phyloP scores from a whole-genome alignment of 2,797 vertebrate genomes.

The Phrynocephalus guinanensis region DNA sequence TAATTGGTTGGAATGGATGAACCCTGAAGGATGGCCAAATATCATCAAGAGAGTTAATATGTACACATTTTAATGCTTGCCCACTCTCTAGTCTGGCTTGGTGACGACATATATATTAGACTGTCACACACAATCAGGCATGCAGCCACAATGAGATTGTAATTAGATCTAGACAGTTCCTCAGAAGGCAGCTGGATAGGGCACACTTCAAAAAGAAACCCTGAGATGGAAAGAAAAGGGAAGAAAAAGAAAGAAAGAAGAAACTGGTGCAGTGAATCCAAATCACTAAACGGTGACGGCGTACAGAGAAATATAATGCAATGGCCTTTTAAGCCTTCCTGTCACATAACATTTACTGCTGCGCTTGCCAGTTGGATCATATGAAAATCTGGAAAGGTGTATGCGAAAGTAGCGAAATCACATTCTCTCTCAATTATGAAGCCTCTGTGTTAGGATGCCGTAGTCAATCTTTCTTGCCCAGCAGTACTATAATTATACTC shows the following conservation, averaged over 20 bases:
- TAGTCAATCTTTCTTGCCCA: constrained; percentile 66
- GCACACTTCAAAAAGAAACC: constrained; percentile 20
- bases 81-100: constrained; percentile 28
- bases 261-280: constrained; percentile 29
- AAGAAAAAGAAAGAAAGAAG: constrained; percentile 18
- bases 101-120: constrained; percentile 34
- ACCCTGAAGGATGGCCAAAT: neutral
- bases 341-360: neutral
- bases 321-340: constrained; percentile 28
- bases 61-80: neutral
- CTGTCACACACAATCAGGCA: constrained; percentile 39
- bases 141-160: constrained; percentile 42
- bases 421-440: constrained; percentile 61
- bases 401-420: constrained; percentile 55
- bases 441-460: constrained; percentile 38
- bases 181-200: constrained; percentile 30
- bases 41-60: neutral
- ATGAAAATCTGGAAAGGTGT: constrained; percentile 65
- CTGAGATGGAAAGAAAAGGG: constrained; percentile 3
- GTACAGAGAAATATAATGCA: neutral
- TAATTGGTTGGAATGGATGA: too few relatives aligned
- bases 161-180: constrained; percentile 47
- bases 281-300: constrained; percentile 36
- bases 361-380: constrained; percentile 53
- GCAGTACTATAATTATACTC: constrained; percentile 66